These are phyloP conservation scores for Trissolcus japonicus DNA, from an alignment of 2,888 invertebrate genomes.

Conservation along the genomic window DNA sequence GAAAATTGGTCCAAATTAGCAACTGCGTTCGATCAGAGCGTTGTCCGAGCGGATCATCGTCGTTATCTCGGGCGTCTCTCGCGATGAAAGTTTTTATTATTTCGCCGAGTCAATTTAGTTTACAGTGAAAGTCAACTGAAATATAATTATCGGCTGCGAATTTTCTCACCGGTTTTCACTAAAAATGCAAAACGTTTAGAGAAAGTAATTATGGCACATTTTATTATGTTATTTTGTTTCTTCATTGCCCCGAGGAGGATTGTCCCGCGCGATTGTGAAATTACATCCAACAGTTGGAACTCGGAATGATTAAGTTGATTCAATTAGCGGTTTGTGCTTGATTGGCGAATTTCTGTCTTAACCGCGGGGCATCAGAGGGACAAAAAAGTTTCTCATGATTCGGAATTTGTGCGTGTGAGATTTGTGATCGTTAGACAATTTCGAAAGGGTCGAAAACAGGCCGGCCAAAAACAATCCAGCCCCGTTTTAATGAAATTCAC, in stretches of 20 bases:
- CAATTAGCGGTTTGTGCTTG: constrained; percentile 6
- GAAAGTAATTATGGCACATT: constrained; percentile 44
- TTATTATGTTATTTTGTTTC: constrained; percentile 15
- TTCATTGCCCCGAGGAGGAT: not conserved
- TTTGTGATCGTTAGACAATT: too few relatives aligned
- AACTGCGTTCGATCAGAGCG: constrained; percentile 3
- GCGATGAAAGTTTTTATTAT: constrained; percentile 46
- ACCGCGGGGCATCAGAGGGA: too few relatives aligned
- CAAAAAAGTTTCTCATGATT: too few relatives aligned
- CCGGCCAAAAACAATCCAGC: too few relatives aligned
- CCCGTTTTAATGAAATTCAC: too few relatives aligned
- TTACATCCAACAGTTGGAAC: too few relatives aligned
- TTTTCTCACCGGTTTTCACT: constrained; percentile 53
- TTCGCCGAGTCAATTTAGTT: constrained; percentile 47
- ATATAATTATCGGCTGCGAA: constrained; percentile 48
- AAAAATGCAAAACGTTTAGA: constrained; percentile 49
- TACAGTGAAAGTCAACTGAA: constrained; percentile 48
- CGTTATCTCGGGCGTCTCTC: constrained; percentile 22
- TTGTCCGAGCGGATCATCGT: constrained; percentile 15
- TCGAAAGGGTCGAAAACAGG: too few relatives aligned
- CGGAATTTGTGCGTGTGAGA: too few relatives aligned
- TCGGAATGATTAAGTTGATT: constrained; percentile 7
- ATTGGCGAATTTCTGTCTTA: not conserved
- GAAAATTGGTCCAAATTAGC: constrained; percentile 29
- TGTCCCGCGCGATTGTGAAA: too few relatives aligned